Evolutionary conservation across 2,797 vertebrate species (phyloP).

Genomic region (Scarus forsteni): DNA sequence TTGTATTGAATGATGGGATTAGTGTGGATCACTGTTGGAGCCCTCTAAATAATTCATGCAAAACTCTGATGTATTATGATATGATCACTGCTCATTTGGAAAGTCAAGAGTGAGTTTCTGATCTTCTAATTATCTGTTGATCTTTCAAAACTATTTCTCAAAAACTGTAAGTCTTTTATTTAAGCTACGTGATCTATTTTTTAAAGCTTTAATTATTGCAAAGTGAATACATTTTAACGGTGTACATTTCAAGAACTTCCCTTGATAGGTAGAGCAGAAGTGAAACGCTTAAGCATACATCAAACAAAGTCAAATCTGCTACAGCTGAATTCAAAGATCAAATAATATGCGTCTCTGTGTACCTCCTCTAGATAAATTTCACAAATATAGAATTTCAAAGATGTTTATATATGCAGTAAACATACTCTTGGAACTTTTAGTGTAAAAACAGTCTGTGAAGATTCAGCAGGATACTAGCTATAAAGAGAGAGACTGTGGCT

Average conservation of each 20-base stretch:
- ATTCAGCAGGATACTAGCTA: background rate
- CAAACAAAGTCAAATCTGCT: slow-evolving; percentile 20
- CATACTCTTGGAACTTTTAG: background rate
- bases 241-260: background rate
- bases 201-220: background rate
- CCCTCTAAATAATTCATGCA: slow-evolving; percentile 57
- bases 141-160: background rate
- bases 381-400: background rate
- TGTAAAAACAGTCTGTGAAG: background rate
- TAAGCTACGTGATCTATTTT: slow-evolving; percentile 1
- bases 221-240: background rate
- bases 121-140: slow-evolving; percentile 5
- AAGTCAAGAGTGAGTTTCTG: slow-evolving; percentile 19
- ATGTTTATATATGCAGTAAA: background rate
- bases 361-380: background rate
- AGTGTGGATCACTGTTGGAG: slow-evolving; percentile 51
- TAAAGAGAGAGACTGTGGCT: background rate
- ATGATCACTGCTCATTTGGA: slow-evolving; percentile 32
- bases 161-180: background rate
- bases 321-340: slow-evolving; percentile 1
- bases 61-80: slow-evolving; percentile 48
- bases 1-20: slow-evolving; percentile 71
- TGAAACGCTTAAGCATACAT: slow-evolving; percentile 1
- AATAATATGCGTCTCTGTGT: slow-evolving; percentile 11
- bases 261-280: background rate